Evolutionary conservation across 2,113 vertebrate species (phyloP).

Genomic region (Elaphurus davidianus): DNA sequence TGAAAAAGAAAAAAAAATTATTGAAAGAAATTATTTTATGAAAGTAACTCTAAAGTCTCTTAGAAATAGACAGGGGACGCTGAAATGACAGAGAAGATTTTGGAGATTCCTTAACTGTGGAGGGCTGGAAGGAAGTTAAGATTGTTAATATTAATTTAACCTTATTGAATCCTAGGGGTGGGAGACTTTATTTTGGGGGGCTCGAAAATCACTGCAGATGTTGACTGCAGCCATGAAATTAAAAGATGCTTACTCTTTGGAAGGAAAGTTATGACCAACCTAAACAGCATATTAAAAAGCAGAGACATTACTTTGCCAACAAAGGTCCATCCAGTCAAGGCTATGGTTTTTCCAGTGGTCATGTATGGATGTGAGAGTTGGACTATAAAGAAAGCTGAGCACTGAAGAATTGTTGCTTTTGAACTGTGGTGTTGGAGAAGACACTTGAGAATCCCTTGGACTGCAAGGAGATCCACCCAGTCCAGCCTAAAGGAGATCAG

Average conservation of each 20-base stretch:
- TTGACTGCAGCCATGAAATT: not conserved
- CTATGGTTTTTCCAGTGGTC: not conserved
- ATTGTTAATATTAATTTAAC: not conserved
- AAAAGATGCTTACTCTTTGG: not conserved
- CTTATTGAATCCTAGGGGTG: not conserved
- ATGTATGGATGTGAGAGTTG: not conserved
- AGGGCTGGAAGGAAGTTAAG: not conserved
- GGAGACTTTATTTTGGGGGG: not conserved
- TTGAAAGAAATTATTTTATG: not conserved
- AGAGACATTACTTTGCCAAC: not conserved
- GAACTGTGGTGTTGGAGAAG: not conserved
- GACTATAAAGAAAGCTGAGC: not conserved
- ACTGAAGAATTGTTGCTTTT: not conserved
- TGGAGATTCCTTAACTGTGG: not conserved
- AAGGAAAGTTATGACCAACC: not conserved
- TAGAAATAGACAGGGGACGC: rapidly evolving
- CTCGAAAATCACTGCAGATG: not conserved
- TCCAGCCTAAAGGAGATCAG: not conserved
- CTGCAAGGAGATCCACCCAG: not conserved
- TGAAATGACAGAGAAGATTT: not conserved
- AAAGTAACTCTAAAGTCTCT: not conserved
- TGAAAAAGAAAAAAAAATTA: not conserved
- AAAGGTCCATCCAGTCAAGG: not conserved
- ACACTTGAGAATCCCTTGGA: not conserved
- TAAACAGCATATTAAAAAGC: not conserved